These are phyloP conservation scores for Caenorhabditis virilis DNA, from an alignment of 2,888 invertebrate species.

Conservation along the genomic window DNA sequence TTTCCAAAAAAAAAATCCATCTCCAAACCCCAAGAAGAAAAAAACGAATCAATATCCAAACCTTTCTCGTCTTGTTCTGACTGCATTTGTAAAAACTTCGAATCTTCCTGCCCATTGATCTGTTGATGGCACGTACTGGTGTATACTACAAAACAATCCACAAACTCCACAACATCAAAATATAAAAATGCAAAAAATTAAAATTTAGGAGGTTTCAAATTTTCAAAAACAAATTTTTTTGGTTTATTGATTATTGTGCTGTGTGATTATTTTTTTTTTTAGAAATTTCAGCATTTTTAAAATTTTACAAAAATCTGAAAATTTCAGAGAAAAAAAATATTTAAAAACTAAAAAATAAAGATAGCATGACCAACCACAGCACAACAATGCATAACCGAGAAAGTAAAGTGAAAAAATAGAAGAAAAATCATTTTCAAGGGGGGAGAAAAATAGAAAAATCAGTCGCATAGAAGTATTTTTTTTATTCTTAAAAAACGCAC, in stretches of 20 bases:
- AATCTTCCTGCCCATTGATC: slow-evolving; percentile 55
- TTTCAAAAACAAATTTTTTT: background rate
- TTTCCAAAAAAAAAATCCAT: no score
- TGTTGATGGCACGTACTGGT: slow-evolving; percentile 54
- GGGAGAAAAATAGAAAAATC: no score
- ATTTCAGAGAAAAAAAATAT: background rate
- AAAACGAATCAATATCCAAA: slow-evolving; percentile 6
- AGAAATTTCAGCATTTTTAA: background rate
- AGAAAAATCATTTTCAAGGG: no score
- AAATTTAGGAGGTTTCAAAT: background rate
- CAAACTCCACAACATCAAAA: slow-evolving; percentile 14
- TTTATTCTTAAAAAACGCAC: slow-evolving; percentile 45
- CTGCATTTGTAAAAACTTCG: slow-evolving; percentile 61
- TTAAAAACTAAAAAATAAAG: background rate
- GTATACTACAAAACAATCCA: slow-evolving; percentile 52
- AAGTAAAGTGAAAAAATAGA: no score
- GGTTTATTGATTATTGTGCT: background rate
- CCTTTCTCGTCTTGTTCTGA: slow-evolving; percentile 43
- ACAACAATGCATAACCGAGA: slow-evolving; percentile 4
- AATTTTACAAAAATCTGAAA: background rate
- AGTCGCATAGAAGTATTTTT: no score
- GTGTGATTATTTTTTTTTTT: background rate
- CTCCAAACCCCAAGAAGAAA: slow-evolving; percentile 5
- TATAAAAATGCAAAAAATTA: background rate
- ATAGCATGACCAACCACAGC: background rate